phyloP scores from a whole-genome alignment of 2,797 vertebrate species.

The Morus bassanus region DNA sequence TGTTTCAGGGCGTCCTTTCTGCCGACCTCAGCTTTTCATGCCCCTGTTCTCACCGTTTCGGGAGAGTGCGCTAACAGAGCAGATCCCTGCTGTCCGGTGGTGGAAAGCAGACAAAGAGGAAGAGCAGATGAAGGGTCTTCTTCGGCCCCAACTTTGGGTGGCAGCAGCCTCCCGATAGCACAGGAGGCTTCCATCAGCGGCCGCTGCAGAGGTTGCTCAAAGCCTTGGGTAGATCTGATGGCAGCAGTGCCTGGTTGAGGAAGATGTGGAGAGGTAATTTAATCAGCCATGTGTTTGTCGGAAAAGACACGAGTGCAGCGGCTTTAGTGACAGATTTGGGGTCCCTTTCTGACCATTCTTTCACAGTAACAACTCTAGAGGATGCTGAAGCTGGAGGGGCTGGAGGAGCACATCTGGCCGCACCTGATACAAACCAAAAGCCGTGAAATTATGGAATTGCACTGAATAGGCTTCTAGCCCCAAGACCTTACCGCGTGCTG shows the following conservation, averaged over 20 bases:
- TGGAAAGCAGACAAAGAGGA: neutral
- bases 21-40: neutral
- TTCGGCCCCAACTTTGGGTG: neutral
- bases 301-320: neutral
- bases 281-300: neutral
- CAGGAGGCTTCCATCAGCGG: neutral
- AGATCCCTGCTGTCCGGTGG: neutral
- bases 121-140: neutral
- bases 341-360: neutral
- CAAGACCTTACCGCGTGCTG: neutral
- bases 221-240: neutral
- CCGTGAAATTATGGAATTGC: neutral
- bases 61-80: neutral
- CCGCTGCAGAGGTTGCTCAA: neutral
- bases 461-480: neutral
- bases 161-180: neutral
- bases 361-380: neutral
- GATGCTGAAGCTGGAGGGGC: neutral
- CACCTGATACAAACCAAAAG: neutral
- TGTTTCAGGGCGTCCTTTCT: neutral
- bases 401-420: neutral
- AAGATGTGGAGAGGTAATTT: neutral
- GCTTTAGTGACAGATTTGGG: neutral
- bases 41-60: fast-evolving
- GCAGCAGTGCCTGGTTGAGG: neutral